Evolutionary conservation across 1,140 invertebrate species (phyloP), one percentile per base, ranked within the genome.

Genomic region (Lordiphosa mommai): DNA sequence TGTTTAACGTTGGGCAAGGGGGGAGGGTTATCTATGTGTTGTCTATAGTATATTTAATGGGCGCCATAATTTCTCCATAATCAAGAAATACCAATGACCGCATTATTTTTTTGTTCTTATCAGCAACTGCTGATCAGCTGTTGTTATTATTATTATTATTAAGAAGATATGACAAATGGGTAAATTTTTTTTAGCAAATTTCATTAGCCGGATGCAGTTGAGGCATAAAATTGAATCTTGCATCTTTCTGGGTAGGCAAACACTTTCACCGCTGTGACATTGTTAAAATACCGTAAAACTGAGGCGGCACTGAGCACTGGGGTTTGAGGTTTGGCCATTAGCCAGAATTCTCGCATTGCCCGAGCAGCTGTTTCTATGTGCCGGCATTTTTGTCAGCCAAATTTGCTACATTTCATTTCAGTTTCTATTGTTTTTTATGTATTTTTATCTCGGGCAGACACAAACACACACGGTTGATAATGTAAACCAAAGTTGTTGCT

Each of bases 241-340:
- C 52, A 80, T 59, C 69, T 77, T 41, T 56, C 20, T 46, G 13
- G 55, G 41, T 46, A 12, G 55, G 41, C 41, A 71, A 82, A 68
- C 74, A 82, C 76, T 80, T 80, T 80, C 76, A 69, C 68, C 43
- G 51, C 63, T 48, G 32, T 82, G 76, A 58, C 76, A 80, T 80
- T 82, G 76, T 43, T 76, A 8, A 37, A 41, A 55, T 80, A 66
- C 76, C 74, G 52, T 41, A 49, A 44, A 48, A 46, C 32, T 29
- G 60, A 37, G 51, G 14, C 38, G 61, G 23, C 20, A 23, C 34
- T 40, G 47, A 30, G 41, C 7, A 16, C 17, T 36, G 30, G n/a
- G 47, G n/a, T 14, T 48, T 53, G 59, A 46, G 58, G 63, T 55
- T 71, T 82, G 76, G 76, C 76, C 33, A 0, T 7, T 5, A 34